Conservation (phyloP, 2,888 invertebrate genomes). For the Cistogaster globosa region DNA sequence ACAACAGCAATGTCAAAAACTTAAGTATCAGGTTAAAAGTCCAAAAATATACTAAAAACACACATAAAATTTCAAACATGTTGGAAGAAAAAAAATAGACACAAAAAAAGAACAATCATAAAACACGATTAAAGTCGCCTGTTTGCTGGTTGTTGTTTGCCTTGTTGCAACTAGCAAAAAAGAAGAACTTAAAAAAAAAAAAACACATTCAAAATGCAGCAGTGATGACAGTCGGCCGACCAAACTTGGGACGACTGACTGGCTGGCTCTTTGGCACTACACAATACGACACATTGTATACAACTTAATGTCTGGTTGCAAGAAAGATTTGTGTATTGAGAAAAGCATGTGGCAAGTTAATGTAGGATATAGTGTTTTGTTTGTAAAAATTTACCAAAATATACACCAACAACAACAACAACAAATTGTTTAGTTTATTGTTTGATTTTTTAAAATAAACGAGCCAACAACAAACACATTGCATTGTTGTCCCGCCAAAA, state of each 20-base stretch:
- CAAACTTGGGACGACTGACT: conserved; percentile 68
- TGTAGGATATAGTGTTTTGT: conserved; percentile 37
- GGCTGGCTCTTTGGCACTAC: conserved; percentile 68
- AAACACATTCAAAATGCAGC: conserved; percentile 44
- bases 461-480: conserved; percentile 35
- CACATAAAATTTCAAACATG: conserved; percentile 58
- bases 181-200: conserved; percentile 30
- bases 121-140: conserved; percentile 70
- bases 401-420: conserved; percentile 10
- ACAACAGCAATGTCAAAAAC: background rate
- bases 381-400: background rate
- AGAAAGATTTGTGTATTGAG: conserved; percentile 41
- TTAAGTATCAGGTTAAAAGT: conserved; percentile 71
- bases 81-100: conserved; percentile 45
- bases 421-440: conserved; percentile 27
- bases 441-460: conserved; percentile 30
- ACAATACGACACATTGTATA: conserved; percentile 33
- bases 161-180: conserved; percentile 61
- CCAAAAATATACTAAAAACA: conserved; percentile 68
- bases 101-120: conserved; percentile 46
- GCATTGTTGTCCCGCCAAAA: conserved; percentile 70
- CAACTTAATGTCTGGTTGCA: conserved; percentile 63
- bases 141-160: conserved; percentile 61
- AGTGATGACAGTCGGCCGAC: conserved; percentile 63
- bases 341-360: conserved; percentile 61